Conservation (phyloP, 2,113 vertebrate species). For the Microtus richardsoni region DNA sequence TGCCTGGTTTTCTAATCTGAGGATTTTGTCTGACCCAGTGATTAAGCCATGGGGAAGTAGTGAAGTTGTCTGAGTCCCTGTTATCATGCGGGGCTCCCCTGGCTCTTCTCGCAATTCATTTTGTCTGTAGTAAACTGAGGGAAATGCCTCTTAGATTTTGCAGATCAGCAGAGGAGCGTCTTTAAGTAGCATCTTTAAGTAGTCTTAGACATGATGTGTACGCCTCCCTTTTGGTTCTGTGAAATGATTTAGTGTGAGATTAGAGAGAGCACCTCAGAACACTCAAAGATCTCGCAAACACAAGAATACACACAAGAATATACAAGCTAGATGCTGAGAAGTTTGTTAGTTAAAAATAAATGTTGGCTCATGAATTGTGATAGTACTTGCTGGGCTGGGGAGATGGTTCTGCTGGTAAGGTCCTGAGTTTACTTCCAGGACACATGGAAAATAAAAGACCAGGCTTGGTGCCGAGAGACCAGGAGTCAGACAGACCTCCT, state of each 20-base stretch:
- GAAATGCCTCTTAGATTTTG: conserved; percentile 23
- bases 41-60: background rate
- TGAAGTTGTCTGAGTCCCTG: background rate
- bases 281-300: background rate
- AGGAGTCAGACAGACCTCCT: background rate
- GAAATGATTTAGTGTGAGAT: conserved; percentile 1
- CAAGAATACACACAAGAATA: too few relatives aligned
- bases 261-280: background rate
- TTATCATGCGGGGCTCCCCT: background rate
- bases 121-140: background rate
- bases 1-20: background rate
- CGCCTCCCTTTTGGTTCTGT: background rate
- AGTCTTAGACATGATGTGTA: background rate
- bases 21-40: background rate
- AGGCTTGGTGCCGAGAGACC: background rate
- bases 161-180: background rate
- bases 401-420: background rate
- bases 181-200: background rate
- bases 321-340: background rate
- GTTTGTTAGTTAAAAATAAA: background rate
- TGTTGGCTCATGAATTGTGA: background rate
- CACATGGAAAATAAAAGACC: background rate
- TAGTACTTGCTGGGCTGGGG: background rate
- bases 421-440: background rate
- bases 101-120: background rate